A percentile compares a stretch with the other conserved stretches of the same genome.
Evolutionary conservation across 2,113 vertebrate genomes (phyloP).

Genomic region (Falcunculus frontatus): DNA sequence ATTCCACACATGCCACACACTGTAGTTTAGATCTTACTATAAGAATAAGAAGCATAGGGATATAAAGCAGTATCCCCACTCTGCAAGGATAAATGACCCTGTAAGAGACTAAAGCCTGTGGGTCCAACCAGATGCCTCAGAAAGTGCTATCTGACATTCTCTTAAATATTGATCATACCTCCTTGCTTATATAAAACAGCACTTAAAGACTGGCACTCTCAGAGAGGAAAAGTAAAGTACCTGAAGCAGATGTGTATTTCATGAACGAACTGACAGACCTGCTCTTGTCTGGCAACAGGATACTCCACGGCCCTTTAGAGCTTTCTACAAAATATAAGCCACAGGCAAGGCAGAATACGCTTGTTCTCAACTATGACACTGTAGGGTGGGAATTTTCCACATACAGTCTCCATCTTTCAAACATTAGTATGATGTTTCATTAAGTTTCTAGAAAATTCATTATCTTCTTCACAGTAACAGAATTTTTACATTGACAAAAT

Average conservation of each 20-base stretch:
- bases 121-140: neutral
- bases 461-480: neutral
- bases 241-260: neutral
- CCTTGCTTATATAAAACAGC: neutral
- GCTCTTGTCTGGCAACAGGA: neutral
- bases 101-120: neutral
- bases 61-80: neutral
- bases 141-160: neutral
- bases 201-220: neutral
- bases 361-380: neutral
- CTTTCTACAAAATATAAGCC: neutral
- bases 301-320: neutral
- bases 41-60: neutral
- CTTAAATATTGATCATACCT: neutral
- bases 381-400: neutral
- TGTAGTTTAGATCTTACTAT: neutral
- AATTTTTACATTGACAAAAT: neutral
- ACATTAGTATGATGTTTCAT: neutral
- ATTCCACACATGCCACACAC: neutral
- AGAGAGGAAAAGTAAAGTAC: neutral
- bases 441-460: neutral
- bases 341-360: neutral
- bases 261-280: accelerated
- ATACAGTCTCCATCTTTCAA: neutral
- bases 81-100: neutral